Base-by-base conservation (phyloP, 2,888 invertebrate species). In the Acleris sparsana region DNA sequence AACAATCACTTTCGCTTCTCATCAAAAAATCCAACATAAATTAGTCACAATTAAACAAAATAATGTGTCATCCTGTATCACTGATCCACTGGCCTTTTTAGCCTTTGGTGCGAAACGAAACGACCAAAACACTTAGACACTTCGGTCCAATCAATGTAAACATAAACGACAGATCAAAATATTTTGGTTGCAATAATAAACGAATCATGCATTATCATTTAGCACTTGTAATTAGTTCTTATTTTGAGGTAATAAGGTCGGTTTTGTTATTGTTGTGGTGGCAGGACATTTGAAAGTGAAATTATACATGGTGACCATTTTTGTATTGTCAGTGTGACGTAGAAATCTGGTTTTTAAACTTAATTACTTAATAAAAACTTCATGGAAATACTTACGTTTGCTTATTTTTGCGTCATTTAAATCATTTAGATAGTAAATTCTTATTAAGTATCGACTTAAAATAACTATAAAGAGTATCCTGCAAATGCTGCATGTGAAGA, bases 51-150 rank as follows among this genome's bases (percentile, higher is more conserved):
- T 74, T 71, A 70, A 70, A 62, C 44, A 68, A 65, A 68, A 53
- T 33, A 51, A 75, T 75, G 76, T 78, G 75, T 76, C 80, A 82
- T 78, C 73, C 77, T 76, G 73, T 79, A 78, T 79, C 56, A 68
- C 57, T 61, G 56, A 57, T 69, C 63, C 62, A 70, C 64, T 70
- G 78, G 71, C 83, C 82, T 80, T 72, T 67, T 75, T 80, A 71
- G 56, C 69, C 76, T 71, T 43, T 71, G 71, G 68, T 65, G 75
- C 80, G 76, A 75, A 68, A 56, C 66, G 48, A 39, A n/a, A 5
- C 11, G 3, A 51, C 65, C 55, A 60, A 43, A 11, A 33, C 43
- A 60, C 2, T 7, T 7, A 13, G 25, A 56, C 5, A 3, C 16
- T 29, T n/a, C 25, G 1, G n/a, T 43, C 20, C 6, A 5, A 29